Percentiles rank a stretch among this genome's conserved stretches.
These are phyloP conservation scores for Phenganax stokvisi DNA, from an alignment of 92 coral and sea anemone species.

Conservation along the genomic window DNA sequence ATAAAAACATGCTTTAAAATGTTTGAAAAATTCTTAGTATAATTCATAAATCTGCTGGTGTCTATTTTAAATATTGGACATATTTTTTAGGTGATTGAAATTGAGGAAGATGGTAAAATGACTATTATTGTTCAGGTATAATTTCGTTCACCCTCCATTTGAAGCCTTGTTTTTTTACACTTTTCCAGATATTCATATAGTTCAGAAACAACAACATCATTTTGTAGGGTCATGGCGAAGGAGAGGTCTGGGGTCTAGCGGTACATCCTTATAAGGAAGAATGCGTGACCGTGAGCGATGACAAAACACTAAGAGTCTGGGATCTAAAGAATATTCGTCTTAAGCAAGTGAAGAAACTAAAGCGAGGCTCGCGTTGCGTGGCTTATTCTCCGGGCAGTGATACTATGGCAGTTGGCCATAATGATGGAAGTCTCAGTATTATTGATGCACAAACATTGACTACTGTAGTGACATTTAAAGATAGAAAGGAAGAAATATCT, in stretches of 20 bases:
- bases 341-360: conserved; percentile 83
- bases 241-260: conserved; percentile 99
- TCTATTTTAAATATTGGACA: not conserved
- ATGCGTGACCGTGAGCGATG: conserved; percentile 95
- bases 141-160: not conserved
- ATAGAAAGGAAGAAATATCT: conserved; percentile 86
- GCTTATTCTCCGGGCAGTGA: conserved; percentile 87
- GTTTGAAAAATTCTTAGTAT: no score
- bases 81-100: conserved; percentile 69
- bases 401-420: conserved; percentile 90
- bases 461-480: conserved; percentile 77
- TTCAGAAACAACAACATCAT: not conserved
- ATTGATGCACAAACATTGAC: conserved; percentile 74
- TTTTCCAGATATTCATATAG: not conserved
- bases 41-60: not conserved
- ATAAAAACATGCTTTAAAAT: no score
- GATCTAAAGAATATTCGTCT: conserved; percentile 81
- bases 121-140: conserved; percentile 82
- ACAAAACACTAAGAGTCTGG: conserved; percentile 92
- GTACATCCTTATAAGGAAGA: conserved; percentile 88
- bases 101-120: conserved; percentile 93
- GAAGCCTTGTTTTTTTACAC: not conserved
- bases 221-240: conserved; percentile 89
- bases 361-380: conserved; percentile 87
- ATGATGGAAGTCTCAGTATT: conserved; percentile 85